A percentile compares a stretch with the other conserved stretches of the same genome.
phyloP scores from a whole-genome alignment of 2,888 invertebrate species.

The Acronicta aceris region DNA sequence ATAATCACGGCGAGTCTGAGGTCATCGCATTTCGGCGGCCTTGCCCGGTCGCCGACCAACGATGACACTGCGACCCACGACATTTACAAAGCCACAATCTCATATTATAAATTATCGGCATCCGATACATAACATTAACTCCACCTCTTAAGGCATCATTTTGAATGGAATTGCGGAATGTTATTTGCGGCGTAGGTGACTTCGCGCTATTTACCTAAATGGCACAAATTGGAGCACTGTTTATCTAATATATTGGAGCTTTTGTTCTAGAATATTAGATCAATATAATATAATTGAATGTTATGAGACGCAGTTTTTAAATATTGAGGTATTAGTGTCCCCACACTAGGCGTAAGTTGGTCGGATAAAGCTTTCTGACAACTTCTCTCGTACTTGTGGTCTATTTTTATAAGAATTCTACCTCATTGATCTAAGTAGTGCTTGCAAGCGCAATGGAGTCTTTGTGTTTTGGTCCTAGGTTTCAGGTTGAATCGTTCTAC shows the following conservation, averaged over 20 bases:
- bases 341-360: too few species aligned
- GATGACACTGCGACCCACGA: constrained; percentile 77
- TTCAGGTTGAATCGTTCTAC: too few species aligned
- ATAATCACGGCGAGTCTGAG: constrained; percentile 71
- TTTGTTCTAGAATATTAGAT: constrained; percentile 33
- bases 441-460: too few species aligned
- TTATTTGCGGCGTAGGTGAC: constrained; percentile 51
- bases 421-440: too few species aligned
- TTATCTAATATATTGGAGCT: constrained; percentile 20
- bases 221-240: constrained; percentile 60
- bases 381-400: too few species aligned
- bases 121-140: constrained; percentile 52
- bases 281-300: neutral
- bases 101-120: constrained; percentile 53
- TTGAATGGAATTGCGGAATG: constrained; percentile 40
- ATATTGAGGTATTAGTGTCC: neutral
- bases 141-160: constrained; percentile 50
- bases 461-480: too few species aligned
- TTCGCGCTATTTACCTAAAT: constrained; percentile 49
- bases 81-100: constrained; percentile 70
- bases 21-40: constrained; percentile 86
- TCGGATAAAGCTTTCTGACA: too few species aligned
- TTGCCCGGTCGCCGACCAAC: constrained; percentile 87
- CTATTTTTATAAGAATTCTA: too few species aligned
- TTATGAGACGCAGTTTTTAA: neutral